Evolutionary conservation across 2,797 vertebrate species (phyloP).

Genomic region (Spinus pinus): DNA sequence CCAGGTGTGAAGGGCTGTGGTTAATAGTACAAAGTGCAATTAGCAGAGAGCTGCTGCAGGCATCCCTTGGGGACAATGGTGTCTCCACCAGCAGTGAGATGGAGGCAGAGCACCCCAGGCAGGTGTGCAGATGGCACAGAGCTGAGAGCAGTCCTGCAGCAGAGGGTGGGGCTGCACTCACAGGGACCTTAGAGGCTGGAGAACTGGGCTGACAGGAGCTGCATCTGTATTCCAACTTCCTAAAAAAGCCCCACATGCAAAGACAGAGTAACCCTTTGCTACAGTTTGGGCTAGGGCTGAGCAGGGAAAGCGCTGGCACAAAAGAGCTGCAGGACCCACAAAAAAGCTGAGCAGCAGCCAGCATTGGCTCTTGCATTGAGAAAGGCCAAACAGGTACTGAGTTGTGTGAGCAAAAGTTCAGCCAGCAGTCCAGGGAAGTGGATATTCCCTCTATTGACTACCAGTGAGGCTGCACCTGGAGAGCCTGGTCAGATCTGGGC

Average conservation of each 20-base stretch:
- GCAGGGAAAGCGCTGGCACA: neutral
- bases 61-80: fast-evolving
- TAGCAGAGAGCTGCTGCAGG: neutral
- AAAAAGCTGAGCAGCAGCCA: neutral
- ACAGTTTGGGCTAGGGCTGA: neutral
- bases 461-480: neutral
- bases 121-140: neutral
- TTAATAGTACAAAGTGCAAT: neutral
- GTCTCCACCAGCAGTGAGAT: neutral
- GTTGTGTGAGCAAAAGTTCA: neutral
- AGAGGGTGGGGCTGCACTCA: neutral
- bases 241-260: neutral
- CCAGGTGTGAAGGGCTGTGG: neutral
- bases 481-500: neutral
- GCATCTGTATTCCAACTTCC: neutral
- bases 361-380: neutral
- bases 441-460: neutral
- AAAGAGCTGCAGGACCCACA: neutral
- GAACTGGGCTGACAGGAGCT: neutral
- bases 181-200: neutral
- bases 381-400: neutral
- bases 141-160: neutral
- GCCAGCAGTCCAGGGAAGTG: neutral
- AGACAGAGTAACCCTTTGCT: neutral
- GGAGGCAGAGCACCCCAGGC: neutral